phyloP scores from a whole-genome alignment of 2,113 vertebrate species.

The Budorcas taxicolor region DNA sequence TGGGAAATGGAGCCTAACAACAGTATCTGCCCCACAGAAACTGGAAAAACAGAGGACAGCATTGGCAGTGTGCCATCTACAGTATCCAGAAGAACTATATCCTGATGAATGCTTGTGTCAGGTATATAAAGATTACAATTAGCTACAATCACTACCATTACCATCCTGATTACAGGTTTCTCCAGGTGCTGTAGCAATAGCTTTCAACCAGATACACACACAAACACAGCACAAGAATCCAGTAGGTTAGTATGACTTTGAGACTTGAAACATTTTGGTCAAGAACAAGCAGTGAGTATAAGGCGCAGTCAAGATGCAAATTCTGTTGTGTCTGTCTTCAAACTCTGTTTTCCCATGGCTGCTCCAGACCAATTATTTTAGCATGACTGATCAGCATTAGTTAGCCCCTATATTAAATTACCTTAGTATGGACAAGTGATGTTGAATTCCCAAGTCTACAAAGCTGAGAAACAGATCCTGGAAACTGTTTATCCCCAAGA shows the following conservation, averaged over 20 bases:
- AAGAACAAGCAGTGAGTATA: not conserved
- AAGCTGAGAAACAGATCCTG: not conserved
- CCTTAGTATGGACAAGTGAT: not conserved
- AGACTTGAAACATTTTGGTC: not conserved
- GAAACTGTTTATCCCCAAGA: not conserved
- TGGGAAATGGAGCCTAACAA: not conserved
- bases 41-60: not conserved
- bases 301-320: not conserved
- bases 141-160: not conserved
- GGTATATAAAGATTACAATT: not conserved
- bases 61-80: not conserved
- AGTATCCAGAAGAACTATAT: not conserved
- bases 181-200: not conserved
- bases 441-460: not conserved
- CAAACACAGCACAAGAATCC: not conserved
- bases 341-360: not conserved
- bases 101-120: not conserved
- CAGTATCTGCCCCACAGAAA: not conserved
- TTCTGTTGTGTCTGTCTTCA: not conserved
- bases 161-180: not conserved
- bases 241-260: not conserved
- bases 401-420: not conserved
- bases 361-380: not conserved
- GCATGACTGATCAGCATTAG: not conserved
- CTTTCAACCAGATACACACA: not conserved